Conservation (phyloP, 2,888 invertebrate species). For the Stenodema calcarata region DNA sequence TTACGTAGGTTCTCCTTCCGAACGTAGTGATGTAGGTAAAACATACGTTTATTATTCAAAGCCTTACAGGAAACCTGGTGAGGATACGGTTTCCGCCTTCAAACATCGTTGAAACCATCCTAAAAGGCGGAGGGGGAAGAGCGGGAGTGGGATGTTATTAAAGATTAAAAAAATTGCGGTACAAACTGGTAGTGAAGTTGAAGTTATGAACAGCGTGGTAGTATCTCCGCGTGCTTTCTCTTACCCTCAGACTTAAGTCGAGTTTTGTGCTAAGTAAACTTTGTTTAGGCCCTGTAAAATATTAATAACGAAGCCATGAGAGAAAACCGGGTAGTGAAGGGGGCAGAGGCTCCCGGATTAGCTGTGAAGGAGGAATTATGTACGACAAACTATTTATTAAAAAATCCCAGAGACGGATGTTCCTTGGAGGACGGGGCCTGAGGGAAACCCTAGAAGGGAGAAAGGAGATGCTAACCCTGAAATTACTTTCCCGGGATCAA, state of each 20-base stretch:
- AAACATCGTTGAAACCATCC: not conserved
- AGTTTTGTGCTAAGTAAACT: slow-evolving; percentile 49
- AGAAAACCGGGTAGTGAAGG: not conserved
- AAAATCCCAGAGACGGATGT: slow-evolving; percentile 51
- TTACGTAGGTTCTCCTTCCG: not conserved
- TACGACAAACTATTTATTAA: slow-evolving; percentile 55
- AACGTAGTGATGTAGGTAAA: not conserved
- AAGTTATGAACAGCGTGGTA: slow-evolving; percentile 44
- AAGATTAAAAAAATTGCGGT: slow-evolving; percentile 46
- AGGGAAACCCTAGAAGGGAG: slow-evolving; percentile 16
- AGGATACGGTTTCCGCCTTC: not conserved
- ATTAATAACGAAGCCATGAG: slow-evolving; percentile 51
- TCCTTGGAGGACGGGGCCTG: not conserved
- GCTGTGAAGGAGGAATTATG: slow-evolving; percentile 53
- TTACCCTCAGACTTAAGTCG: slow-evolving; percentile 31
- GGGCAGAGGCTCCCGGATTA: slow-evolving; percentile 46
- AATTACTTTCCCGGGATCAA: slow-evolving; percentile 47
- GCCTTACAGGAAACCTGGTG: not conserved
- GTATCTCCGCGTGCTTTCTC: slow-evolving; percentile 42
- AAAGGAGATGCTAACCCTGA: slow-evolving; percentile 35
- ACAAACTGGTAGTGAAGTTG: slow-evolving; percentile 47
- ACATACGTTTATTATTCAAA: not conserved
- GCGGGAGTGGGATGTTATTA: slow-evolving; percentile 22
- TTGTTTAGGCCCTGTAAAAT: slow-evolving; percentile 52
- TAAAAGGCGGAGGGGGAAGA: not conserved